These are phyloP conservation scores for Nycticorax nycticorax DNA, from an alignment of 2,113 vertebrate genomes.

Conservation along the genomic window DNA sequence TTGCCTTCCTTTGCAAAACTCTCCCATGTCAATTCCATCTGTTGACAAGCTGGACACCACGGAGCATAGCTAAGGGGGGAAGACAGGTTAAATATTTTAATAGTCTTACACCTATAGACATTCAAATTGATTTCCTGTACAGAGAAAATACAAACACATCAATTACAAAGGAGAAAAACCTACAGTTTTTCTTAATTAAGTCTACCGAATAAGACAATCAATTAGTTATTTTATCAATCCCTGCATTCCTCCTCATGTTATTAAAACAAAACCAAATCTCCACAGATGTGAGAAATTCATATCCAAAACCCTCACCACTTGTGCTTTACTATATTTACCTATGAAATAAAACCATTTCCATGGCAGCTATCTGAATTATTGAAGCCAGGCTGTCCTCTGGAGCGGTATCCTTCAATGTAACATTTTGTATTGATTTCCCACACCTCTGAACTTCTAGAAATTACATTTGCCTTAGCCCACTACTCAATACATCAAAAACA, in stretches of 20 bases:
- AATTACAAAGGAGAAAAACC: background rate
- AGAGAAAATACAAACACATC: background rate
- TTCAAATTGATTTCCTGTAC: background rate
- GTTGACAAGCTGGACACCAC: slow-evolving; percentile 88
- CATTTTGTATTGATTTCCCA: background rate
- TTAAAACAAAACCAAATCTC: background rate
- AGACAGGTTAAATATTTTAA: background rate
- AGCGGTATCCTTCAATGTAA: background rate
- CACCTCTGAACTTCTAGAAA: background rate
- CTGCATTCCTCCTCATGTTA: fast-evolving
- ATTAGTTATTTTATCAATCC: background rate
- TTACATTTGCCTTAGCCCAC: background rate
- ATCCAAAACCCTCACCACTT: background rate
- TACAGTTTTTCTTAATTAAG: background rate
- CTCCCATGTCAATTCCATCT: slow-evolving; percentile 85
- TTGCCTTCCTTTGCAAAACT: slow-evolving; percentile 76
- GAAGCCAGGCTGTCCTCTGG: background rate
- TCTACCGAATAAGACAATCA: background rate
- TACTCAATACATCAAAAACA: background rate
- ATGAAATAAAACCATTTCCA: background rate
- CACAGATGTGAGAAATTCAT: background rate
- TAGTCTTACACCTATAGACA: background rate
- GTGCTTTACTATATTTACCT: background rate
- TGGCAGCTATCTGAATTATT: background rate
- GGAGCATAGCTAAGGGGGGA: slow-evolving; percentile 81